Evolutionary conservation across 92 coral and sea anemone genomes (phyloP).

Genomic region (Palythoa grandiflora): DNA sequence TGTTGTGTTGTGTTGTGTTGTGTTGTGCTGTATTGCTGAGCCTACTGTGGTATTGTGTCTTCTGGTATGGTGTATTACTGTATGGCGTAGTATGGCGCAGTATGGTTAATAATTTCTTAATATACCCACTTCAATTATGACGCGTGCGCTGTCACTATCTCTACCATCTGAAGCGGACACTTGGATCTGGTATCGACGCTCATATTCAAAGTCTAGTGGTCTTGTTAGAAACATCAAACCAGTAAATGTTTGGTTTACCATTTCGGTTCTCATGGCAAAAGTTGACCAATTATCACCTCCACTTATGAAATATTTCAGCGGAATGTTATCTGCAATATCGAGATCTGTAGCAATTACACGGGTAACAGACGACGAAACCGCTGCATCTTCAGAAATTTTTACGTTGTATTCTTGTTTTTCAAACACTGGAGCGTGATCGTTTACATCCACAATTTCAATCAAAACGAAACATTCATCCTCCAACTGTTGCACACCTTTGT

Average conservation of each 20-base stretch:
- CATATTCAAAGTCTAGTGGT: slow-evolving; percentile 80
- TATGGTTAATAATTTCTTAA: neutral
- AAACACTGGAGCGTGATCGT: slow-evolving; percentile 78
- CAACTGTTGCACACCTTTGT: slow-evolving; percentile 59
- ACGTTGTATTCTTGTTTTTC: slow-evolving; percentile 56
- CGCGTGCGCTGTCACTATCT: slow-evolving; percentile 65
- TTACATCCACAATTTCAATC: slow-evolving; percentile 72
- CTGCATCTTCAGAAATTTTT: slow-evolving; percentile 73
- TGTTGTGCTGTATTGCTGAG: no score
- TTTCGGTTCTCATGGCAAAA: slow-evolving; percentile 68
- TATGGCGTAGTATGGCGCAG: no score
- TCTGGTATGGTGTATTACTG: no score
- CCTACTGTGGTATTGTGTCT: no score
- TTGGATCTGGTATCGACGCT: slow-evolving; percentile 53
- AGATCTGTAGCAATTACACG: slow-evolving; percentile 65
- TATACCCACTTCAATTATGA: slow-evolving; percentile 66
- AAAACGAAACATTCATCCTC: slow-evolving; percentile 46
- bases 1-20: no score
- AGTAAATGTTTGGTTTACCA: neutral
- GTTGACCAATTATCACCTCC: slow-evolving; percentile 74
- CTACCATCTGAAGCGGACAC: slow-evolving; percentile 88
- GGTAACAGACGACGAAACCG: slow-evolving; percentile 54
- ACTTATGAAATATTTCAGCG: slow-evolving; percentile 69
- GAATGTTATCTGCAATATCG: slow-evolving; percentile 71
- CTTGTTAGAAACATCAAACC: slow-evolving; percentile 69